These are phyloP conservation scores for Ditylenchus weischeri DNA, from an alignment of 2,888 invertebrate species.

Conservation along the genomic window DNA sequence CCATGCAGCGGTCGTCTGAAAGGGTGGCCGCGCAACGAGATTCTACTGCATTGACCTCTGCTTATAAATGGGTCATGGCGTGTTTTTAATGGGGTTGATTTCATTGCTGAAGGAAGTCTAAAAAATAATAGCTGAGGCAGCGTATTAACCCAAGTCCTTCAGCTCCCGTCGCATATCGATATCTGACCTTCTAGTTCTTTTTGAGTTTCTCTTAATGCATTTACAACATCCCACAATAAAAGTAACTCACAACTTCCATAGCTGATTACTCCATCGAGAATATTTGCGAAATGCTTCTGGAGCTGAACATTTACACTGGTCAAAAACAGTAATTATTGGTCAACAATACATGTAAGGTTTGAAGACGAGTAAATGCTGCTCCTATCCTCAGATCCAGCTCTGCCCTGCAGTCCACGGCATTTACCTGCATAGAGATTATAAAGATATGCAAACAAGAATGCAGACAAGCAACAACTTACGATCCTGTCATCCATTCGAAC, in stretches of 20 bases:
- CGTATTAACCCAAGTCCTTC: too few species aligned
- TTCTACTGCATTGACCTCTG: too few species aligned
- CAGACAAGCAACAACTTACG: background rate
- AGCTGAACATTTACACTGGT: background rate
- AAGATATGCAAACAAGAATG: background rate
- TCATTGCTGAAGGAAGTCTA: too few species aligned
- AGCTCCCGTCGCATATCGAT: too few species aligned
- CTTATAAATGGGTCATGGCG: too few species aligned
- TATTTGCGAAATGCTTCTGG: conserved; percentile 10
- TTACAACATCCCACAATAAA: background rate
- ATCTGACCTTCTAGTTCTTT: too few species aligned
- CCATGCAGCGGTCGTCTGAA: too few species aligned
- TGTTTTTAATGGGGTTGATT: too few species aligned
- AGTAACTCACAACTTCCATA: conserved; percentile 67
- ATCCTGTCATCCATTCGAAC: conserved; percentile 73
- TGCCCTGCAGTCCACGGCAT: conserved; percentile 77
- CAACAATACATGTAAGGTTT: conserved; percentile 75
- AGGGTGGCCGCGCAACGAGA: too few species aligned
- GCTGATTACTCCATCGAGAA: conserved; percentile 68
- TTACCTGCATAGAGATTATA: conserved; percentile 60
- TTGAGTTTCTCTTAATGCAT: too few species aligned
- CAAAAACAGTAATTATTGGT: background rate
- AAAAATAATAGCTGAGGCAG: too few species aligned
- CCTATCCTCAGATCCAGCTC: conserved; percentile 90
- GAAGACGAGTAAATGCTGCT: conserved; percentile 94